Base-by-base conservation (phyloP, 2,113 vertebrate species). In the Pycnonotus jocosus region DNA sequence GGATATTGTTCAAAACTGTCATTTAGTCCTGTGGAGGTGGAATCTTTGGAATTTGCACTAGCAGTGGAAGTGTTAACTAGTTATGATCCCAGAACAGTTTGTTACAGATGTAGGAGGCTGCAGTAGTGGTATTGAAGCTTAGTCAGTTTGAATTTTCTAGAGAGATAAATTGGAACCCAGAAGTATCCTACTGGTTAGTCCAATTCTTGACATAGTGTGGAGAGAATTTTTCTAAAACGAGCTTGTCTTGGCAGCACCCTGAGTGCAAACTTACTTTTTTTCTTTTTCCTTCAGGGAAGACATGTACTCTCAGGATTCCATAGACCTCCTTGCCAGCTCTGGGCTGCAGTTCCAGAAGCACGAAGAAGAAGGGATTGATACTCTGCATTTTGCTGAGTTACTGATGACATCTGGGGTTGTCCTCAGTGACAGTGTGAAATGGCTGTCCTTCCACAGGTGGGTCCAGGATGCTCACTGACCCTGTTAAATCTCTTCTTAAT, bases 301-400 rank as follows among this genome's bases (percentile, higher is more conserved):
- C 96, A 99, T 99, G 99, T 99, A 99, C 98, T 99, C 99, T 8
- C 99, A 99, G 97, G 99, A 99, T 92, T 99, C 99, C 87, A 99
- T 99, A 96, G 99, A 99, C 88, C 98, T 99, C 31, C 98, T 99
- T 33, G 99, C 99, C 94, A 99, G 99, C 97, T 99, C 99, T 5
- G 99, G 99, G 57, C 98, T 99, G 73, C 99, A 99, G 97, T 99
- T 99, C 94, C 99, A 99, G 95, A 99, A 99, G 85, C 99, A 99
- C 0, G 99, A 99, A 92, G 99, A 99, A 73, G 99, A 99, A 90
- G 99, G 99, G 20, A 99, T 99, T 0, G 99, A 99, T 96, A 99
- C 99, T 2, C 94, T 99, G n/a, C 99, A 99, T 95, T 99, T 99
- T 51, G 99, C 99, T 0, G 99, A 99, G 97, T 97, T 99, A 69